phyloP scores from a whole-genome alignment of 2,888 invertebrate genomes.

The Petrolisthes manimaculis region DNA sequence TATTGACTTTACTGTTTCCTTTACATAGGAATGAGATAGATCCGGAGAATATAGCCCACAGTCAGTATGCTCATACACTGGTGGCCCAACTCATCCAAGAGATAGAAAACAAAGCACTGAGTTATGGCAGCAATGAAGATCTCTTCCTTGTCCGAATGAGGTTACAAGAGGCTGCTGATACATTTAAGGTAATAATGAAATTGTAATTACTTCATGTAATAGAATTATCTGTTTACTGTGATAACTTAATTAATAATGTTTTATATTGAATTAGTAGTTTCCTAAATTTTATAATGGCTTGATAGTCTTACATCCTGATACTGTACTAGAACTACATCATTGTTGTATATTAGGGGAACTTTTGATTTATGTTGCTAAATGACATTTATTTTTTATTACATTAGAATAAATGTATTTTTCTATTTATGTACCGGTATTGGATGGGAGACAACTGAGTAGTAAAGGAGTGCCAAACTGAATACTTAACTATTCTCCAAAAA shows the following conservation, averaged over 20 bases:
- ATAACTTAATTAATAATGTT: background rate
- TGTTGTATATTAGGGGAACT: too few species aligned
- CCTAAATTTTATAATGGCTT: too few species aligned
- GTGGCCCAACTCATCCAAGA: constrained; percentile 79
- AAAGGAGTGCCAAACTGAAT: too few species aligned
- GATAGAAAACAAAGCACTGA: constrained; percentile 79
- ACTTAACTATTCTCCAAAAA: too few species aligned
- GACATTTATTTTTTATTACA: too few species aligned
- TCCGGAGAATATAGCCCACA: constrained; percentile 78
- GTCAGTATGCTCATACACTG: constrained; percentile 76
- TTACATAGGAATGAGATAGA: constrained; percentile 72
- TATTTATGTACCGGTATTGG: too few species aligned
- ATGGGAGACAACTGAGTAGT: too few species aligned
- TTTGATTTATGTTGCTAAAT: too few species aligned
- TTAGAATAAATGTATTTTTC: too few species aligned
- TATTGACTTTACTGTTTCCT: background rate
- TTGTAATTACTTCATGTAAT: background rate
- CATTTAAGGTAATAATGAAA: constrained; percentile 74
- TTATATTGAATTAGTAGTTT: background rate
- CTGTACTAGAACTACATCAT: too few species aligned
- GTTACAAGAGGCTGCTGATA: constrained; percentile 83
- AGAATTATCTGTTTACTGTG: background rate
- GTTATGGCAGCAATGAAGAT: constrained; percentile 74
- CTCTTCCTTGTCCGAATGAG: constrained; percentile 84
- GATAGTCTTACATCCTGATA: too few species aligned